phyloP scores from a whole-genome alignment of 2,888 invertebrate genomes.

The Drosophila acutilabella region DNA sequence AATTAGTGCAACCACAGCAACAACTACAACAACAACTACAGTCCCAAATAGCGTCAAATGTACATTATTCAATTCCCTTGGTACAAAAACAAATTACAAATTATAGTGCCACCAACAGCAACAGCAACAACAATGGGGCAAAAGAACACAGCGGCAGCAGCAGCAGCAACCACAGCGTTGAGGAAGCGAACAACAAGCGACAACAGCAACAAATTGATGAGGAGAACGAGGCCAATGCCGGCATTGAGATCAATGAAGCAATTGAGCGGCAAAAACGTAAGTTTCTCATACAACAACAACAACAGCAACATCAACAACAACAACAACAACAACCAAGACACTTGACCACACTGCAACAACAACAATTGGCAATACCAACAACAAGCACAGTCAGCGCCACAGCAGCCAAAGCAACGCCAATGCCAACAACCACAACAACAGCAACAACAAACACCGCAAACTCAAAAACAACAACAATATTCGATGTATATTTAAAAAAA shows the following conservation, averaged over 20 bases:
- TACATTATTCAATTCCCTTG: slow-evolving; percentile 67
- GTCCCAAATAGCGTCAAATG: slow-evolving; percentile 53
- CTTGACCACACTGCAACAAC: slow-evolving; percentile 58
- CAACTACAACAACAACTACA: slow-evolving; percentile 39
- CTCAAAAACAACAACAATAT: slow-evolving; percentile 71
- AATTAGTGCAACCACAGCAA: slow-evolving; percentile 52
- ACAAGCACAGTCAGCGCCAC: slow-evolving; percentile 40
- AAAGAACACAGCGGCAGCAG: slow-evolving; percentile 42
- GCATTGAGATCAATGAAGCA: slow-evolving; percentile 82
- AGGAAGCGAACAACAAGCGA: slow-evolving; percentile 57
- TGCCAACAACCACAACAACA: slow-evolving; percentile 21
- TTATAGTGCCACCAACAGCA: slow-evolving; percentile 80
- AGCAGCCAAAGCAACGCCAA: slow-evolving; percentile 52
- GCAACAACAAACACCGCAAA: slow-evolving; percentile 29
- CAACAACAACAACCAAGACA: slow-evolving; percentile 56
- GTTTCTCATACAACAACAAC: slow-evolving; percentile 74
- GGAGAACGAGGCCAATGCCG: slow-evolving; percentile 79
- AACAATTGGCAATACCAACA: slow-evolving; percentile 57
- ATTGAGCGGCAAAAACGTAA: slow-evolving; percentile 83
- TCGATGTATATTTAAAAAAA: slow-evolving; percentile 84
- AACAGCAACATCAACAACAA: slow-evolving; percentile 37
- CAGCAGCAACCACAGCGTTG: slow-evolving; percentile 49
- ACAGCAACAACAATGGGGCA: slow-evolving; percentile 57
- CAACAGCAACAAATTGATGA: slow-evolving; percentile 67
- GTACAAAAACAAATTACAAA: slow-evolving; percentile 76